Evolutionary conservation across 2,113 vertebrate species (phyloP).

Genomic region (Nyctibius bracteatus): DNA sequence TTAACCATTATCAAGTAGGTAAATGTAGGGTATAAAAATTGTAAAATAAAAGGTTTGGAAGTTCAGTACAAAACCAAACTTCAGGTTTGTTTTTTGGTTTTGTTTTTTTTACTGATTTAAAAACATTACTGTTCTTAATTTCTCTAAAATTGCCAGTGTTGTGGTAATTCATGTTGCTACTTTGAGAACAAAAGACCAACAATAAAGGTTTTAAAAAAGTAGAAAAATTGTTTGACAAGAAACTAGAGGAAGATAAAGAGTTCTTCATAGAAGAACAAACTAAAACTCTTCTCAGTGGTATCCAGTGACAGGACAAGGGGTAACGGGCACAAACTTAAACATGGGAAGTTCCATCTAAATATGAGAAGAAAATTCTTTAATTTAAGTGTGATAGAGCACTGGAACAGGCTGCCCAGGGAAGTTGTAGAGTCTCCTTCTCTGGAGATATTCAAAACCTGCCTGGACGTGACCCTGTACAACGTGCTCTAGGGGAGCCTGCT

Average conservation of each 20-base stretch:
- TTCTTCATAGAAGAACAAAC: background rate
- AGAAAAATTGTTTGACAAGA: background rate
- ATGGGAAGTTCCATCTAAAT: no score
- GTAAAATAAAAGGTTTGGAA: rapidly evolving
- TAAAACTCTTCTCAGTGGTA: no score
- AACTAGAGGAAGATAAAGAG: background rate
- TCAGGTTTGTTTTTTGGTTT: no score
- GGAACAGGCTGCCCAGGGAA: no score
- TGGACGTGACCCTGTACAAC: no score
- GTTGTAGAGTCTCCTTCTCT: no score
- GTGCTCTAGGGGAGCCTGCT: no score
- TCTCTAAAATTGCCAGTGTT: background rate
- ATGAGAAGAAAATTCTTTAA: no score
- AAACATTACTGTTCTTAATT: background rate
- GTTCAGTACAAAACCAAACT: rapidly evolving
- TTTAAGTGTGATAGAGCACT: no score
- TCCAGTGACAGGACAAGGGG: no score
- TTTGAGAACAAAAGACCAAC: background rate
- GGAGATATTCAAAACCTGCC: no score
- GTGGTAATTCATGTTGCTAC: background rate
- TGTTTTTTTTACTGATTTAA: background rate
- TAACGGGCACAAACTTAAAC: no score
- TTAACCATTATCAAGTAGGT: background rate
- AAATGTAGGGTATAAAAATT: background rate
- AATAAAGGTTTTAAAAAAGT: background rate